phyloP scores from a whole-genome alignment of 30 jellyfish, hydroid and myxozoan genomes.

The Aurelia sp. region DNA sequence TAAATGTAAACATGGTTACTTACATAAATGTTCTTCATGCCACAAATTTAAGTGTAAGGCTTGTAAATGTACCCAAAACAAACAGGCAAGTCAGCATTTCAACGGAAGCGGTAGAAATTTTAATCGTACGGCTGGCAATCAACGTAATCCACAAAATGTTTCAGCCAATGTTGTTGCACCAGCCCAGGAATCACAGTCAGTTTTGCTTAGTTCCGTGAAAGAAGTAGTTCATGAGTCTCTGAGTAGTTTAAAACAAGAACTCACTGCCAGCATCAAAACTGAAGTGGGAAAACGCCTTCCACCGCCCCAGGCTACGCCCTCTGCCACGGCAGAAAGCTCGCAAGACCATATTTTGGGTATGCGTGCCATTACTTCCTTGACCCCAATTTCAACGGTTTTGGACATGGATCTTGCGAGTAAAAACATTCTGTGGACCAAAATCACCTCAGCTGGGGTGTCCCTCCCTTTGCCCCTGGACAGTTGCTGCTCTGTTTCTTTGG shows the following conservation, averaged over 20 bases:
- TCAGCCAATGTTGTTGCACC: conserved; percentile 1
- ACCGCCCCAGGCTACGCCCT: conserved; percentile 20
- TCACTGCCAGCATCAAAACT: conserved; percentile 37
- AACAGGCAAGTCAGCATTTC: background rate
- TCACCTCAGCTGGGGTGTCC: conserved; percentile 42
- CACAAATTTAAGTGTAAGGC: conserved; percentile 6
- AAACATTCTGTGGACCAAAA: conserved; percentile 47
- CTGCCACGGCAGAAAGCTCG: conserved; percentile 38
- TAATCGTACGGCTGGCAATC: conserved; percentile 10
- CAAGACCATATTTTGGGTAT: conserved; percentile 39
- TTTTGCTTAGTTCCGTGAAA: conserved; percentile 1
- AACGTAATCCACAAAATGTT: background rate
- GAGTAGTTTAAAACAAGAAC: conserved; percentile 6
- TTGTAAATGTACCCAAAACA: background rate
- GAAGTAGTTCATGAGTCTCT: conserved; percentile 16
- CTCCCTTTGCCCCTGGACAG: conserved; percentile 49
- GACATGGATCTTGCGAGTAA: conserved; percentile 27
- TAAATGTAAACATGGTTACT: background rate
- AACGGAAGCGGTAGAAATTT: background rate
- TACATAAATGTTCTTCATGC: conserved; percentile 3
- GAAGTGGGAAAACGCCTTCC: conserved; percentile 63
- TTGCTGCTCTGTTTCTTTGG: conserved; percentile 63
- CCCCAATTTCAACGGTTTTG: conserved; percentile 31
- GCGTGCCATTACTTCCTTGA: conserved; percentile 41
- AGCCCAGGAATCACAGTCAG: background rate